Evolutionary conservation across 2,113 vertebrate species (phyloP), one percentile per base, ranked within the genome.

Genomic region (Hiodon alosoides): DNA sequence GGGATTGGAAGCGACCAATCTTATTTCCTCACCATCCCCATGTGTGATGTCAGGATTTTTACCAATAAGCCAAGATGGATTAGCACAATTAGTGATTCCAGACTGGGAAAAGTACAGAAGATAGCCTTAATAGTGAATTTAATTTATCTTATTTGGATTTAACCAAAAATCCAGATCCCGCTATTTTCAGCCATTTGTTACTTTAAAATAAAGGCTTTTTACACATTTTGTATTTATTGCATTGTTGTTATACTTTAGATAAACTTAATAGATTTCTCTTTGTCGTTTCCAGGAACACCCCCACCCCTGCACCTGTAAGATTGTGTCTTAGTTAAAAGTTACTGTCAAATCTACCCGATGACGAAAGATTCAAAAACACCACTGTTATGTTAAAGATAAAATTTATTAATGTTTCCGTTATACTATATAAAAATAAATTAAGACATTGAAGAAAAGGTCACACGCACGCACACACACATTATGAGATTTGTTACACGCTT

Each of bases 341-440:
- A 46, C 9, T 66, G 64, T 46, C 8, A 48, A 7, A 16, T 6
- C 4, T 5, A 66, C 31, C 31, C 5, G 8, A 2, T 14, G 59
- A 52, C 58, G 58, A 57, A 58, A 55, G 9, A 10, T 3, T n/a
- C 52, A 17, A 55, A 10, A 8, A 55, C 50, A 11, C 10, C 51
- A 65, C 13, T 17, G 48, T 17, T 51, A 4, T 46, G 54, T 59
- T 67, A 50, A 10, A 78, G 79, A 86, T 68, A 80, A 8, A 0
- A 68, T 77, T 88, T 84, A 85, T 84, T 85, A 3, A 68, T 13
- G 4, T 58, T 17, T 57, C 54, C 8, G 57, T 50, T 60, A 73
- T 74, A 64, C 9, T 72, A 77, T 89, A 89, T 59, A 91, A 89
- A 90, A 89, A 90, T 91, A 89, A 85, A 86, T 85, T 79, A 85